Base-by-base conservation (phyloP, 1,140 invertebrate genomes). In the Glossosoma conforme region DNA sequence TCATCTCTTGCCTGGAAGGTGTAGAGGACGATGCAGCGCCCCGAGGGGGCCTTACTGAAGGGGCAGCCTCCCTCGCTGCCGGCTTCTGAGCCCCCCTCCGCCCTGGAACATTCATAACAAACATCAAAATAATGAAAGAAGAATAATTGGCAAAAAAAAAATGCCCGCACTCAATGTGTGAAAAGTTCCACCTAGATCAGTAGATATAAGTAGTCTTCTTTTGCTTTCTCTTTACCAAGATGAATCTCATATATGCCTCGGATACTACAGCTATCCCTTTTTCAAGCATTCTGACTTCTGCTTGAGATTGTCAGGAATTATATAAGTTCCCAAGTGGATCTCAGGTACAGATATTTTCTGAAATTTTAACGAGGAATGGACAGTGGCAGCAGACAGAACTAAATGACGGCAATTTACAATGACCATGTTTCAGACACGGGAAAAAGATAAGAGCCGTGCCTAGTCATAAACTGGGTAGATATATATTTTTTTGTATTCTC, bases 1-100 rank as follows among this genome's bases (percentile, higher is more conserved):
- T 97, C 93, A 69, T 97, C 91, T 22, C 90, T 69, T 0, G 91
- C 91, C 18, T 90, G 87, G 63, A 95, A 97, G 8, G 91, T 92
- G 66, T 95, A 97, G 2, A 97, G 70, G 0, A 95, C 92, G 53
- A 96, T 91, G 63, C 89, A 96, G 30, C 90, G 78, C 1, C 89
- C 91, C 10, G 86, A 89, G 0, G 89, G 89, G 65, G 93, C 90
- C 76, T 95, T 96, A 50, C 89, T 87, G 68, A 96, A 97, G 1
- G 90, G 87, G 66, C 87, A 86, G 24, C 70, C 67, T 3, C 70
- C 69, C 43, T 75, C 72, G 43, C 70, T 73, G 9, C 76, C 57
- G 77, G 76, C 42, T 77, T 70, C 22, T 72, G 79, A 55, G 75
- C 78, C 79, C 46, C 74, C 76, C 33, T 66, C 72, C 30, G 76